phyloP scores from a whole-genome alignment of 2,888 invertebrate species.

The Lasioglossum marginatum region DNA sequence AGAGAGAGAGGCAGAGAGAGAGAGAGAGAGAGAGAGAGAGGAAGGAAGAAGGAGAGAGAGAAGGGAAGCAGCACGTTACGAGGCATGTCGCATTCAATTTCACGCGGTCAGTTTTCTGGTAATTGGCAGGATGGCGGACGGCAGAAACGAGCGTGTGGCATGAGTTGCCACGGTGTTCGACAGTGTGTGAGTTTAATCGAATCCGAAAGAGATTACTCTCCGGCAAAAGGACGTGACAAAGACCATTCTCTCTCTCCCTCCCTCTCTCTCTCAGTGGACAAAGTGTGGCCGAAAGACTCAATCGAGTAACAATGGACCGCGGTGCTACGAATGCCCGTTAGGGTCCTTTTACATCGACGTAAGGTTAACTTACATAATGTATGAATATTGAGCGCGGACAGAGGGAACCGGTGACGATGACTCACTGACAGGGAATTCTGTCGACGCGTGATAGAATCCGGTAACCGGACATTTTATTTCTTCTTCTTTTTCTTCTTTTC shows the following conservation, averaged over 20 bases:
- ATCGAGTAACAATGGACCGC: constrained; percentile 56
- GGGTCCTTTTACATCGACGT: constrained; percentile 60
- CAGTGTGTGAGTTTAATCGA: constrained; percentile 48
- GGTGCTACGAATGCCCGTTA: constrained; percentile 45
- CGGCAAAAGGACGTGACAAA: constrained; percentile 34
- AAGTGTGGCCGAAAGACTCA: constrained; percentile 51
- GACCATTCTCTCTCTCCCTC: not conserved
- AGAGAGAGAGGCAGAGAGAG: not conserved
- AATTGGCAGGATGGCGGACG: constrained; percentile 55
- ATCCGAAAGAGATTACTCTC: constrained; percentile 46
- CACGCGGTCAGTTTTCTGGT: constrained; percentile 68
- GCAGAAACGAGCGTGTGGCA: not conserved
- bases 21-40: constrained; percentile 2
- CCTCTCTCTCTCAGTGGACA: constrained; percentile 6
- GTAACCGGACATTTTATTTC: constrained; percentile 29
- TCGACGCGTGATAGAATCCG: constrained; percentile 42
- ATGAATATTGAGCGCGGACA: constrained; percentile 58
- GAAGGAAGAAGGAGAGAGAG: not conserved
- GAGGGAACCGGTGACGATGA: constrained; percentile 48
- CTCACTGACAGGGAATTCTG: constrained; percentile 57
- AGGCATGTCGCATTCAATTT: constrained; percentile 68
- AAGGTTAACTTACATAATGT: constrained; percentile 66
- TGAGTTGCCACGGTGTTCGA: constrained; percentile 2
- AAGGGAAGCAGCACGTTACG: constrained; percentile 40
- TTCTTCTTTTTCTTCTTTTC: not conserved